phyloP scores from a whole-genome alignment of 2,113 vertebrate species.

The Empidonax alnorum region DNA sequence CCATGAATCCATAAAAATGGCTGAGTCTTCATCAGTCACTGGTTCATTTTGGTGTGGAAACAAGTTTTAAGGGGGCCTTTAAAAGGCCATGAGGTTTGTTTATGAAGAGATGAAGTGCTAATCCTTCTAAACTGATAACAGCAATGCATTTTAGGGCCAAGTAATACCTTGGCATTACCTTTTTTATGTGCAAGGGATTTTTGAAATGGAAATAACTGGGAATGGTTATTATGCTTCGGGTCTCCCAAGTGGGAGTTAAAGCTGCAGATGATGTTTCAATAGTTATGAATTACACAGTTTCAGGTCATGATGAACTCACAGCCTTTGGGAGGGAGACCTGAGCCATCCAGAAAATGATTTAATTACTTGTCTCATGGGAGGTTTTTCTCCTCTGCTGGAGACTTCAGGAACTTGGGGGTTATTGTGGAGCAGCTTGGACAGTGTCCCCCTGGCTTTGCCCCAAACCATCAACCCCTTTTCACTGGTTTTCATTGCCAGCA shows the following conservation, averaged over 20 bases:
- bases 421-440: slow-evolving; percentile 41
- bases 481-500: slow-evolving; percentile 39
- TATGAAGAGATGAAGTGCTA: neutral
- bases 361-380: slow-evolving; percentile 53
- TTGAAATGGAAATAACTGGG: slow-evolving; percentile 50
- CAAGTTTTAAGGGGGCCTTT: neutral
- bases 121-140: neutral
- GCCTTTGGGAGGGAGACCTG: slow-evolving; percentile 19
- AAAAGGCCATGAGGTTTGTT: neutral
- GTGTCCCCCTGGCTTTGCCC: slow-evolving; percentile 47
- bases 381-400: slow-evolving; percentile 41
- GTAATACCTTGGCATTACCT: neutral
- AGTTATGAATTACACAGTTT: slow-evolving; percentile 37
- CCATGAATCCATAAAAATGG: neutral
- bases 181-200: slow-evolving; percentile 21
- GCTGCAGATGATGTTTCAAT: slow-evolving; percentile 52
- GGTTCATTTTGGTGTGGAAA: neutral
- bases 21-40: neutral
- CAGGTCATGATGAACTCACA: slow-evolving; percentile 46
- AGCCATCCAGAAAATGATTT: slow-evolving; percentile 30
- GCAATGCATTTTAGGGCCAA: neutral
- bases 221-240: slow-evolving; percentile 46
- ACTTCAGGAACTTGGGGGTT: slow-evolving; percentile 55
- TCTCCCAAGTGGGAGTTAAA: slow-evolving; percentile 41
- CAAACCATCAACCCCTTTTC: slow-evolving; percentile 29